Base-by-base conservation (phyloP, 2,797 vertebrate species). In the Gymnothorax reevesii region DNA sequence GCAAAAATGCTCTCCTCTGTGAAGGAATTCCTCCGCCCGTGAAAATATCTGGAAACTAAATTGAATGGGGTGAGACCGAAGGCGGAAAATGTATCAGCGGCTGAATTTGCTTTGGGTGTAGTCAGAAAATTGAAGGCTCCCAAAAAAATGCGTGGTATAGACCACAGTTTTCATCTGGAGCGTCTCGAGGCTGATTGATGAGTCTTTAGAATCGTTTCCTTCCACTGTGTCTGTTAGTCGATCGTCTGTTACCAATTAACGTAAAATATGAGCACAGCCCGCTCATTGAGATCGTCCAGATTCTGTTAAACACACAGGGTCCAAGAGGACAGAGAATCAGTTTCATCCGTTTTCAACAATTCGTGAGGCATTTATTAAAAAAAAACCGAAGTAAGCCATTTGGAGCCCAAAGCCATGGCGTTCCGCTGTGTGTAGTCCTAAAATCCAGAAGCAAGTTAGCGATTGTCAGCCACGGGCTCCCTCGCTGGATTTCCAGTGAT, bases 241-340 rank as follows among this genome's bases (percentile, higher is more conserved):
- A 49, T 86, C 84, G 88, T 93, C 89, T 93, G 91, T 89, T 92
- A 91, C 87, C 88, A 92, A 90, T 92, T 93, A 91, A 42, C 2
- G 88, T 87, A 88, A 80, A 90, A 86, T 86, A 82, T 86, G 15
- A 27, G 33, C 55, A 42, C 17, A 60, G 87, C 86, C 91, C 90
- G 88, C 85, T 88, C 88, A 90, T 64, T 84, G 88, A 89, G 75
- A 88, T 91, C 89, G 42, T n/a, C 64, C 64, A 69, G 64, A 85
- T 83, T 6, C 0, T 42, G 86, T 89, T 87, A 90, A 59, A 87
- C 27, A 85, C 77, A 87, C 52, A 57, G 62, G 92, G 91, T 91
- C 92, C 91, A 86, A 87, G 89, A 89, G 88, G 87, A 85, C 86
- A 52, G 75, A 86, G 86, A 89, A 91, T 91, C 90, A 87, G 90